Evolutionary conservation across 2,888 invertebrate genomes (phyloP).

Genomic region (Amaurobius ferox): DNA sequence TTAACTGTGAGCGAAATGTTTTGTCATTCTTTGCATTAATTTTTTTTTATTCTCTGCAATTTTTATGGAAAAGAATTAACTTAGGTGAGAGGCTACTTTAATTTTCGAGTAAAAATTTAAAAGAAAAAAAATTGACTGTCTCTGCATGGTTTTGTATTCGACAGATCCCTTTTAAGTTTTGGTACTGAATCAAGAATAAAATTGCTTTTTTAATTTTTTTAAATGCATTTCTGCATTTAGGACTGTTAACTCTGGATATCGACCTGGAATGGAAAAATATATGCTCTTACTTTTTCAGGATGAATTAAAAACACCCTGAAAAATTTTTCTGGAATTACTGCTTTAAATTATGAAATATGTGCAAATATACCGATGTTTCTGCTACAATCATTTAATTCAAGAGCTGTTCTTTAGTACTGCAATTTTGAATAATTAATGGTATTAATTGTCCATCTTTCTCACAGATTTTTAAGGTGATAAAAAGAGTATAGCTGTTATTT

Average conservation of each 20-base stretch:
- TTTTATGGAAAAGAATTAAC: slow-evolving; percentile 4
- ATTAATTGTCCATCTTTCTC: background rate
- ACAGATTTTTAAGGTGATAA: no score
- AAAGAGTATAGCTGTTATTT: no score
- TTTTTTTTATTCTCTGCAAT: no score
- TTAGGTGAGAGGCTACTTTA: slow-evolving; percentile 37
- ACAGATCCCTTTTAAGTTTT: background rate
- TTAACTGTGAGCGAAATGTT: no score
- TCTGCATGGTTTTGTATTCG: background rate
- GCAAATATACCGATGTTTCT: slow-evolving; percentile 2
- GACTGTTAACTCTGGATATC: slow-evolving; percentile 44
- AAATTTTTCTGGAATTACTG: slow-evolving; percentile 7
- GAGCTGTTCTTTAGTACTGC: background rate
- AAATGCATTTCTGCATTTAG: slow-evolving; percentile 20
- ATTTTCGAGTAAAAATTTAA: slow-evolving; percentile 24
- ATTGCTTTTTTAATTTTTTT: slow-evolving; percentile 8
- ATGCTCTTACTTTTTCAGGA: slow-evolving; percentile 24
- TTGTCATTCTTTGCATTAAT: no score
- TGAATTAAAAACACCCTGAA: background rate
- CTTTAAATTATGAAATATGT: slow-evolving; percentile 3
- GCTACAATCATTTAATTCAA: background rate
- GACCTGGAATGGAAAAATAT: slow-evolving; percentile 41
- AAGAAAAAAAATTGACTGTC: slow-evolving; percentile 40
- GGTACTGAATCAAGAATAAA: background rate
- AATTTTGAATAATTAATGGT: background rate